phyloP scores from a whole-genome alignment of 2,888 invertebrate genomes.

The Eristalis intricaria region DNA sequence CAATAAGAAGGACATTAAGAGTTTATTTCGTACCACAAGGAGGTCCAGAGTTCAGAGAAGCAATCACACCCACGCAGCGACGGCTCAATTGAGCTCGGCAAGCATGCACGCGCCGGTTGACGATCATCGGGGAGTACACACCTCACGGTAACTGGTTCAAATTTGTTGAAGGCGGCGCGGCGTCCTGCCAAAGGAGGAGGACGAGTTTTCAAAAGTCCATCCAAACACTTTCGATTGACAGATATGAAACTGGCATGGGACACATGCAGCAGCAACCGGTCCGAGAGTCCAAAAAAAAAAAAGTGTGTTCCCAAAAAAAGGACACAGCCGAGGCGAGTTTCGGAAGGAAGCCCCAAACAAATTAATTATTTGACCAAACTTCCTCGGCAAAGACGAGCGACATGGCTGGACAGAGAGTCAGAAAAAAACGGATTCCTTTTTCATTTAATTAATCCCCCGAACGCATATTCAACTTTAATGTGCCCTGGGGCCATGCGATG shows the following conservation, averaged over 20 bases:
- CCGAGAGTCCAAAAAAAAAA: neutral
- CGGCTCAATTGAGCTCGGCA: neutral
- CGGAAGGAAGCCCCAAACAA: slow-evolving; percentile 10
- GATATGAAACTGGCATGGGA: neutral
- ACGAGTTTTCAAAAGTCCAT: neutral
- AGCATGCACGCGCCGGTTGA: neutral
- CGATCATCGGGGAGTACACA: neutral
- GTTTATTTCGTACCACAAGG: slow-evolving; percentile 19
- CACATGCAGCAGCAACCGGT: neutral
- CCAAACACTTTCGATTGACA: slow-evolving; percentile 8
- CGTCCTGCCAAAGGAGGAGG: neutral
- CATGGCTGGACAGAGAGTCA: neutral
- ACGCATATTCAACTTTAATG: slow-evolving; percentile 59
- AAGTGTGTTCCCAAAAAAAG: neutral
- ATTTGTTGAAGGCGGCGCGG: neutral
- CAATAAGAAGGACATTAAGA: slow-evolving; percentile 34
- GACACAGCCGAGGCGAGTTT: neutral
- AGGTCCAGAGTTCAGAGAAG: neutral
- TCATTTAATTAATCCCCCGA: slow-evolving; percentile 59
- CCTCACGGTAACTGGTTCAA: slow-evolving; percentile 23
- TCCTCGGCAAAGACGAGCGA: neutral
- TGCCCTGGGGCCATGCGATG: slow-evolving; percentile 10
- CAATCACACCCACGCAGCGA: neutral
- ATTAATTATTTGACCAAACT: slow-evolving; percentile 53
- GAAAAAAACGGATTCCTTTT: neutral